These are phyloP conservation scores for Polypterus senegalus DNA, from an alignment of 2,113 vertebrate genomes.

Conservation along the genomic window DNA sequence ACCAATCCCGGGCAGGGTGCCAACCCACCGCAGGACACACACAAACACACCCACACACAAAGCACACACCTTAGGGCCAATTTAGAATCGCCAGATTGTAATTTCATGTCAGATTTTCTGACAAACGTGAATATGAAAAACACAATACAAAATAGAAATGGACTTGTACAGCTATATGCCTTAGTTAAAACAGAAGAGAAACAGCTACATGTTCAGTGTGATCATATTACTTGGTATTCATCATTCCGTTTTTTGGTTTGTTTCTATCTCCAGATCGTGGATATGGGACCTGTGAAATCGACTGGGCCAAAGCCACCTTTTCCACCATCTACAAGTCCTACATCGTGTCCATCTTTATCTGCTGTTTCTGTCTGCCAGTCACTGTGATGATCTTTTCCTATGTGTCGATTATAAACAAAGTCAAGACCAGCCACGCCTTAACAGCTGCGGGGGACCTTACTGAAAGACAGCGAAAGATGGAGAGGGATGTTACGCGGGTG, in stretches of 20 bases:
- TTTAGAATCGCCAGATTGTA: too few relatives aligned
- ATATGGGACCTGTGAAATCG: slow-evolving; percentile 69
- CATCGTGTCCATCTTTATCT: slow-evolving; percentile 67
- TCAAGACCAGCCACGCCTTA: slow-evolving; percentile 63
- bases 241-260: background rate
- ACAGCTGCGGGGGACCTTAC: slow-evolving; percentile 48
- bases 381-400: slow-evolving; percentile 61
- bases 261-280: slow-evolving; percentile 47
- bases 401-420: slow-evolving; percentile 63
- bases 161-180: too few relatives aligned
- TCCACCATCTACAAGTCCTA: slow-evolving; percentile 74
- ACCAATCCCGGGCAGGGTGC: too few relatives aligned
- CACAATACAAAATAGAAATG: too few relatives aligned
- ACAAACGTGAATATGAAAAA: too few relatives aligned
- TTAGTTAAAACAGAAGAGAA: too few relatives aligned
- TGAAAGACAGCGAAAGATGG: slow-evolving; percentile 53
- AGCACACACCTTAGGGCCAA: too few relatives aligned
- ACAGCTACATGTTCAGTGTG: too few relatives aligned
- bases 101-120: too few relatives aligned
- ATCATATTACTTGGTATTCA: background rate
- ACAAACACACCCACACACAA: too few relatives aligned
- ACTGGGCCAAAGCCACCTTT: slow-evolving; percentile 77
- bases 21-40: too few relatives aligned
- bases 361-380: slow-evolving; percentile 64
- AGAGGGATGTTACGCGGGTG: slow-evolving; percentile 60